Conservation (phyloP, 2,113 vertebrate genomes). For the Suncus etruscus region DNA sequence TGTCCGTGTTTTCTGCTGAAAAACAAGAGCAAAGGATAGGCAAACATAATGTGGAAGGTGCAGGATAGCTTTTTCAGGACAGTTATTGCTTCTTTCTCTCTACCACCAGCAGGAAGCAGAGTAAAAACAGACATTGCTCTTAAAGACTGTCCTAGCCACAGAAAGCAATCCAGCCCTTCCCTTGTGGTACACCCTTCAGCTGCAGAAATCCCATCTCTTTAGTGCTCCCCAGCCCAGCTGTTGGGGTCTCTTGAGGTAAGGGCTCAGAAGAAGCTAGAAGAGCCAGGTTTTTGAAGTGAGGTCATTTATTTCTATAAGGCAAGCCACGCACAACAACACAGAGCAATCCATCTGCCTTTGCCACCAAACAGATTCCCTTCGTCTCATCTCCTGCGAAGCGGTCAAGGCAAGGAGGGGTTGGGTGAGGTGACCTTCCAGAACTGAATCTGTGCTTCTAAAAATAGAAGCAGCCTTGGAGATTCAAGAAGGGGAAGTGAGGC, state of each 20-base stretch:
- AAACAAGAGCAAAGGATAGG: neutral
- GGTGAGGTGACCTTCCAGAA: slow-evolving; percentile 74
- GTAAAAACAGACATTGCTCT: neutral
- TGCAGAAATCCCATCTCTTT: neutral
- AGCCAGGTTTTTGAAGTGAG: neutral
- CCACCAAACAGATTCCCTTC: slow-evolving; percentile 32
- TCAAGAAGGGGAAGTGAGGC: neutral
- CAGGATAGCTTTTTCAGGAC: neutral
- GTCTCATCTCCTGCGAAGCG: slow-evolving; percentile 29
- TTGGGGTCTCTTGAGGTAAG: neutral
- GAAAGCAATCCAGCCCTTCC: neutral
- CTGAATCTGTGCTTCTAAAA: slow-evolving; percentile 72
- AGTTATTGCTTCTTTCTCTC: neutral
- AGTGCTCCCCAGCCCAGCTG: neutral
- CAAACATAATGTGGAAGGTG: neutral
- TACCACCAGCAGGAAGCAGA: neutral
- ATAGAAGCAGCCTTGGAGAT: slow-evolving; percentile 74
- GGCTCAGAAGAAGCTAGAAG: neutral
- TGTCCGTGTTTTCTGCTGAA: neutral
- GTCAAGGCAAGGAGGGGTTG: slow-evolving; percentile 50
- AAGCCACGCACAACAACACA: neutral
- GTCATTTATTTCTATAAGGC: slow-evolving; percentile 50
- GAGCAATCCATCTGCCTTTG: slow-evolving; percentile 66
- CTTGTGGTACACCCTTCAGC: neutral
- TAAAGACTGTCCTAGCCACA: neutral